Evolutionary conservation across 2,113 vertebrate species (phyloP).

Genomic region (Tragelaphus scriptus): DNA sequence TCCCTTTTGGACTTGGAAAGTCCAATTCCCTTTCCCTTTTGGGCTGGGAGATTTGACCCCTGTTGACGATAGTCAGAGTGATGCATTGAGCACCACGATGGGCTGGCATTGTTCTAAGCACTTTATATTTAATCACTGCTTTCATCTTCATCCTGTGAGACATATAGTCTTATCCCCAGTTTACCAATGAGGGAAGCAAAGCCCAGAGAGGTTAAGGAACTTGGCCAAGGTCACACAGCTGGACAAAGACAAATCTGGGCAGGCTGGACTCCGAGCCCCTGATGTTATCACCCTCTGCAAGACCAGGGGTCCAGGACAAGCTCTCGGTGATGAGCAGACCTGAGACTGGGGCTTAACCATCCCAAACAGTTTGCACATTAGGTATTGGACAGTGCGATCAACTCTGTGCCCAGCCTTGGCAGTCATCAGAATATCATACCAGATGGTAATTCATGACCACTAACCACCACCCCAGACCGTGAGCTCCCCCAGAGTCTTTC

Average conservation of each 20-base stretch:
- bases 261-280: background rate
- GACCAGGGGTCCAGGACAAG: background rate
- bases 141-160: background rate
- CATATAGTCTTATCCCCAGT: too few species aligned
- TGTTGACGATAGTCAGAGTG: background rate
- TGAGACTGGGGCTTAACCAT: too few species aligned
- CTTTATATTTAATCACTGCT: background rate
- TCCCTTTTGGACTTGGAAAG: background rate
- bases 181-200: background rate
- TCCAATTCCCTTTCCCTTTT: background rate
- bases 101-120: background rate
- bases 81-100: accelerated
- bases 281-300: background rate
- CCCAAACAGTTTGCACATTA: accelerated
- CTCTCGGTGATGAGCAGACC: background rate
- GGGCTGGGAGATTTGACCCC: background rate
- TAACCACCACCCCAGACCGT: background rate
- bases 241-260: background rate
- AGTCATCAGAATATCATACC: background rate
- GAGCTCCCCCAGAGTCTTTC: background rate
- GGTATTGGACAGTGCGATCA: background rate
- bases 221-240: background rate
- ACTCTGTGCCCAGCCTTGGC: accelerated
- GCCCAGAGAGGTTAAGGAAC: background rate
- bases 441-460: background rate